Conservation (phyloP, 92 coral and sea anemone species). For the Parazoanthus atlanticus region DNA sequence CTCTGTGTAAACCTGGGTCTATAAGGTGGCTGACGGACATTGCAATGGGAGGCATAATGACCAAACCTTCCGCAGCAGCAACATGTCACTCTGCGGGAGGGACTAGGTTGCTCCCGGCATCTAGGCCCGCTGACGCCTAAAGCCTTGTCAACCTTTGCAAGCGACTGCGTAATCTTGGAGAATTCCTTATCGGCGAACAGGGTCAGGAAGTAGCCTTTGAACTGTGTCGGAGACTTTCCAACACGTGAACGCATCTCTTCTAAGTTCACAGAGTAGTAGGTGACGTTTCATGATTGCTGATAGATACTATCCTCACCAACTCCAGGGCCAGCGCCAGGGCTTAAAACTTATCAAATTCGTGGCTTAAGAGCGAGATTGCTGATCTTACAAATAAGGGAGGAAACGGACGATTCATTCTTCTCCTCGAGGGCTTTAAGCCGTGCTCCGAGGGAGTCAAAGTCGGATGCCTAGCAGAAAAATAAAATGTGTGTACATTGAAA, state of each 20-base stretch:
- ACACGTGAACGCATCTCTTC: not conserved
- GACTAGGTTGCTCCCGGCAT: not conserved
- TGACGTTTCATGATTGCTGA: too few relatives aligned
- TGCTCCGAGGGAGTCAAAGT: too few relatives aligned
- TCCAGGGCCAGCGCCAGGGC: too few relatives aligned
- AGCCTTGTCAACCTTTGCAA: conserved; percentile 32
- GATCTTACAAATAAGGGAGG: too few relatives aligned
- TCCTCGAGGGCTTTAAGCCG: too few relatives aligned
- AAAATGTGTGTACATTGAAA: too few relatives aligned
- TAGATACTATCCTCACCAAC: too few relatives aligned
- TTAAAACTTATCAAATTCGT: too few relatives aligned
- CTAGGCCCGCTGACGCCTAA: not conserved
- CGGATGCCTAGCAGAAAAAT: too few relatives aligned
- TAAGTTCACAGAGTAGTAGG: too few relatives aligned
- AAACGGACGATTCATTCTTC: too few relatives aligned
- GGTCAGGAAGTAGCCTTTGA: conserved; percentile 39
- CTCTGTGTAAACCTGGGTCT: conserved; percentile 3
- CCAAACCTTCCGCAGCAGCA: conserved; percentile 30
- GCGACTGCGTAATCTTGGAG: conserved; percentile 16
- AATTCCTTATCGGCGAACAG: conserved; percentile 39
- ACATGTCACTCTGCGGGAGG: conserved; percentile 7
- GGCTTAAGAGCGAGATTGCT: too few relatives aligned
- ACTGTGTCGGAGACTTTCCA: not conserved
- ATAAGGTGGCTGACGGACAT: not conserved
- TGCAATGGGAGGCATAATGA: conserved; percentile 2